Evolutionary conservation across 2,113 vertebrate species (phyloP), one percentile per base, ranked within the genome.

Genomic region (Galeopterus variegatus): DNA sequence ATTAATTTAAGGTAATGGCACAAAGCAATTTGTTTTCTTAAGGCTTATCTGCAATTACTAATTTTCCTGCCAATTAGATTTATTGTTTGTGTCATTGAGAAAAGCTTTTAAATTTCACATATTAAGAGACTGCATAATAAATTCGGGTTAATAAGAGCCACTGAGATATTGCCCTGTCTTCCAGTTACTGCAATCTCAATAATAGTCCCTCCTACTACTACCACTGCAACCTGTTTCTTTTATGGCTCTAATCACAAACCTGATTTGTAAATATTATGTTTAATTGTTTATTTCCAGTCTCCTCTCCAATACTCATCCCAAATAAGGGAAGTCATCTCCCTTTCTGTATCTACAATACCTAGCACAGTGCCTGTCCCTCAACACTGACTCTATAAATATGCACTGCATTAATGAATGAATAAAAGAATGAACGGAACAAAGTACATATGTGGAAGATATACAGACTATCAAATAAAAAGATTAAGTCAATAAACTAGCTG

Each of bases 31-130:
- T 26, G 50, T 52, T 93, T 90, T 90, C 50, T 76, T 15, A 84
- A 83, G 15, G 14, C 33, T 95, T 76, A 70, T 56, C 33, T 58
- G 58, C 5, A 88, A 88, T 86, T 92, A 83, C 65, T 84, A 75
- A 94, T 81, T 88, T 84, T 80, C 65, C 50, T 36, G 36, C 21
- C 67, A 88, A 76, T 56, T 70, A 76, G 50, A 90, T 69, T 64
- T 56, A 52, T 83, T 80, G 7, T 33, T 65, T 58, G 60, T 50
- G 21, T 62, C 77, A 48, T 3, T 58, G 7, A 11, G 65, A 73
- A 90, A 84, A 56, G 10, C 11, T 41, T 81, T 73, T 69, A 83
- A 82, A 90, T 79, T 56, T 70, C 79, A 62, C 33, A 17, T 26
- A 79, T 26, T 15, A 65, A 76, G 26, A 65, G 28, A 21, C 70